Conservation (phyloP, 2,888 invertebrate genomes). For the Aplocera efformata region DNA sequence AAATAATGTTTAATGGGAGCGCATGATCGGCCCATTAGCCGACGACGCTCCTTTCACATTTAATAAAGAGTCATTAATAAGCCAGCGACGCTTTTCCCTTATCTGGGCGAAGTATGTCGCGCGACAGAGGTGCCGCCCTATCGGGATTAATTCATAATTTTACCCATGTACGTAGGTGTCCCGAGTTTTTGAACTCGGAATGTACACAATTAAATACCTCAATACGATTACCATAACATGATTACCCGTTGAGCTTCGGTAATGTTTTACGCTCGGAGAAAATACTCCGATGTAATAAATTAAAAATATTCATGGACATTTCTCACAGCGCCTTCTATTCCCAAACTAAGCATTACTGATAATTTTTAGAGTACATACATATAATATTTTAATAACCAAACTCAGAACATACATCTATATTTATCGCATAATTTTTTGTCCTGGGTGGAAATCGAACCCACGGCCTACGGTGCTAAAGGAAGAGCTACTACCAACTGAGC, state of each 20-base stretch:
- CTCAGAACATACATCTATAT: too few relatives aligned
- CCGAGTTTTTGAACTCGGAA: conserved; percentile 40
- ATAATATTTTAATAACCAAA: too few relatives aligned
- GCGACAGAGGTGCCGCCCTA: conserved; percentile 78
- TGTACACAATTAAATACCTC: conserved; percentile 44
- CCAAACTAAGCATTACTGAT: too few relatives aligned
- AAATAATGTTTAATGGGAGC: conserved; percentile 81
- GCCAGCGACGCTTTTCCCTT: conserved; percentile 76
- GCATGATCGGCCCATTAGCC: conserved; percentile 81
- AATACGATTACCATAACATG: conserved; percentile 41
- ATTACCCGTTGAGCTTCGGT: conserved; percentile 25
- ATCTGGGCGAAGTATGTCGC: conserved; percentile 75
- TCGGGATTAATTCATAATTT: conserved; percentile 78
- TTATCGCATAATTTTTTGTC: too few relatives aligned
- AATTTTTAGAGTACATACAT: too few relatives aligned
- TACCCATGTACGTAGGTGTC: conserved; percentile 58
- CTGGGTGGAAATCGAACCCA: too few relatives aligned
- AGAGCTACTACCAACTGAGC: too few relatives aligned
- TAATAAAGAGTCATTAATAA: conserved; percentile 81
- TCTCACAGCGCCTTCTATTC: too few relatives aligned
- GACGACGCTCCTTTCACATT: conserved; percentile 79
- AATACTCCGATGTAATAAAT: conserved; percentile 6
- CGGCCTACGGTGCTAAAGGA: too few relatives aligned
- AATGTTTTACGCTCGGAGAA: conserved; percentile 17
- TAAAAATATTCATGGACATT: too few relatives aligned